Evolutionary conservation across 2,113 vertebrate genomes (phyloP).

Genomic region (Tricholaema leucomelas): DNA sequence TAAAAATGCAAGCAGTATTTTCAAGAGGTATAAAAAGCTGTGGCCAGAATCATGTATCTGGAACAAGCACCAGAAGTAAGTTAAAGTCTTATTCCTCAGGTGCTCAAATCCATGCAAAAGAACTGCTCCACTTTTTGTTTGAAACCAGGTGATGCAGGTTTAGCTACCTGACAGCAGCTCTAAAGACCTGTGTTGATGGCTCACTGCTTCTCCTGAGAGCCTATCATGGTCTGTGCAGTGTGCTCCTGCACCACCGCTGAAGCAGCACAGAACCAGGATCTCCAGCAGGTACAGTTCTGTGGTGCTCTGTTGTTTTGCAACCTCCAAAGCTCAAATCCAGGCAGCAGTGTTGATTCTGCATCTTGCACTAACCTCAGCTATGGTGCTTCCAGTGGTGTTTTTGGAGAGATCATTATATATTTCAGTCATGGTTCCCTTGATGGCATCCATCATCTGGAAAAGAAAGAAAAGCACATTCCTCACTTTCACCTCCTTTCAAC

Average conservation of each 20-base stretch:
- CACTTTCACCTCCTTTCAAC: background rate
- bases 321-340: background rate
- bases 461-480: background rate
- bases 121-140: background rate
- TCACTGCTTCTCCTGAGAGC: background rate
- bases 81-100: background rate
- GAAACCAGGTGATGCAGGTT: background rate
- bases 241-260: background rate
- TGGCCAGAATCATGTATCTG: background rate
- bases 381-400: conserved; percentile 95
- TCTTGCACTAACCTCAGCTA: conserved; percentile 87
- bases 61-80: background rate
- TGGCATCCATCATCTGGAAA: conserved; percentile 95
- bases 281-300: background rate
- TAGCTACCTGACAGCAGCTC: background rate
- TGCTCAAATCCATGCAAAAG: background rate
- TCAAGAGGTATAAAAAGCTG: background rate
- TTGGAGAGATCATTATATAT: conserved; percentile 98
- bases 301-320: background rate
- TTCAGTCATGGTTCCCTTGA: conserved; percentile 98
- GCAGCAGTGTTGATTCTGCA: background rate
- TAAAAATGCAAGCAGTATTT: background rate
- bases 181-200: background rate
- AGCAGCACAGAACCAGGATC: background rate
- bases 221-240: background rate